Percentiles rank a stretch among this genome's conserved stretches.
phyloP scores from a whole-genome alignment of 2,113 vertebrate species.

The Nerophis lumbriciformis region DNA sequence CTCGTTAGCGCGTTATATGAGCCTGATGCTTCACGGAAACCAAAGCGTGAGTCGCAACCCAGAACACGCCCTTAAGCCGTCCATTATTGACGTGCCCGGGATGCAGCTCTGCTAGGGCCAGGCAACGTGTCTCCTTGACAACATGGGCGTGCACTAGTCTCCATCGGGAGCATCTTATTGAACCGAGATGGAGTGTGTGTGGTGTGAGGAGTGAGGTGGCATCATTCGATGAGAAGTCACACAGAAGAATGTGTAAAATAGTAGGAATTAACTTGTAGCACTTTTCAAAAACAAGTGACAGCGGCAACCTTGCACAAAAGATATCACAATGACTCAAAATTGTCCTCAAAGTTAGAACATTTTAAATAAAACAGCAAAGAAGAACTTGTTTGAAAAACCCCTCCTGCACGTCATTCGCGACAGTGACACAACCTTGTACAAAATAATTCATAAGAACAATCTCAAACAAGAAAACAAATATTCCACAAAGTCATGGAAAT shows the following conservation, averaged over 20 bases:
- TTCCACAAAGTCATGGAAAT: no score
- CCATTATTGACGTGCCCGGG: slow-evolving; percentile 48
- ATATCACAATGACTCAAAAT: no score
- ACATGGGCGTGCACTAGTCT: slow-evolving; percentile 54
- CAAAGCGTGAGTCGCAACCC: slow-evolving; percentile 13
- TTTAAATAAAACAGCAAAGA: no score
- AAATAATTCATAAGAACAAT: no score
- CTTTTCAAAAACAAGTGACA: not conserved
- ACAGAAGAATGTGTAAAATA: not conserved
- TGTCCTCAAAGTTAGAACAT: no score
- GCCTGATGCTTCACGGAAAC: slow-evolving; percentile 38
- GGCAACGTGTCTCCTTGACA: slow-evolving; percentile 61
- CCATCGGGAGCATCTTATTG: slow-evolving; percentile 49
- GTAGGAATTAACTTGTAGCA: not conserved
- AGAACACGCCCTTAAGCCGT: slow-evolving; percentile 42
- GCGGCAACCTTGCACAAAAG: no score
- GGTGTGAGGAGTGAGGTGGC: slow-evolving; percentile 40
- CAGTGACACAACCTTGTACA: no score
- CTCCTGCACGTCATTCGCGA: no score
- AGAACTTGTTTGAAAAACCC: no score
- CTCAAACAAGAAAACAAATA: no score
- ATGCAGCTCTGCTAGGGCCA: slow-evolving; percentile 37
- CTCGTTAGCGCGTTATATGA: slow-evolving; percentile 27
- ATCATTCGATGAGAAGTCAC: slow-evolving; percentile 27
- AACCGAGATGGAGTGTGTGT: slow-evolving; percentile 38